Conservation (phyloP, 2,113 vertebrate genomes). For the Aspidoscelis tigris region DNA sequence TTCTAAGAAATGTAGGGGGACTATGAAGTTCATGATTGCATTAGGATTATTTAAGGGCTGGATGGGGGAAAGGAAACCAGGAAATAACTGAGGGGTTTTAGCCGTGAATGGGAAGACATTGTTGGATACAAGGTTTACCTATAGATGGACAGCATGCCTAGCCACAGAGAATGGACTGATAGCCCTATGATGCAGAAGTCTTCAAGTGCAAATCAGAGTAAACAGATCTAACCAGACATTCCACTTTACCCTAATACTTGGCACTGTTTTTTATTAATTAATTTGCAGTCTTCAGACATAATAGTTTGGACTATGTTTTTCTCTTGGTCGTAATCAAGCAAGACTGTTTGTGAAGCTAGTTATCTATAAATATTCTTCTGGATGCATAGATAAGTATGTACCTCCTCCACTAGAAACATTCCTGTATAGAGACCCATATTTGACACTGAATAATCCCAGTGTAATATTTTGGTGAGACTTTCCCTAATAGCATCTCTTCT, state of each 20-base stretch:
- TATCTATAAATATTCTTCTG: neutral
- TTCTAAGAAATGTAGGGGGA: neutral
- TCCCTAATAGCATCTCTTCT: conserved; percentile 34
- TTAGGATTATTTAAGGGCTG: neutral
- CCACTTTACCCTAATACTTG: no score
- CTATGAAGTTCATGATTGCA: neutral
- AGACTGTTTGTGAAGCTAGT: neutral
- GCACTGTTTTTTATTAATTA: no score
- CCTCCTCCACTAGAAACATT: neutral
- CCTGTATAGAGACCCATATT: no score
- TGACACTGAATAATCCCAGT: neutral
- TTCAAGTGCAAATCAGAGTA: neutral
- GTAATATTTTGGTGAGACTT: neutral
- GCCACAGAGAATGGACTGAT: neutral
- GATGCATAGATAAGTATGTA: no score
- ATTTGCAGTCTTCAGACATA: no score
- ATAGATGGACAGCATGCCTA: neutral
- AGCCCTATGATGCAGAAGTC: neutral
- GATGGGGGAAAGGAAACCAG: neutral
- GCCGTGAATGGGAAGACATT: neutral
- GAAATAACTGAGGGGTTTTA: neutral
- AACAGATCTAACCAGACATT: no score
- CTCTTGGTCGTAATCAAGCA: no score
- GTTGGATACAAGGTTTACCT: neutral
- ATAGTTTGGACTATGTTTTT: no score